A percentile compares a stretch with the other conserved stretches of the same genome.
Conservation (phyloP, 2,797 vertebrate species). For the Gobio occitaniae region DNA sequence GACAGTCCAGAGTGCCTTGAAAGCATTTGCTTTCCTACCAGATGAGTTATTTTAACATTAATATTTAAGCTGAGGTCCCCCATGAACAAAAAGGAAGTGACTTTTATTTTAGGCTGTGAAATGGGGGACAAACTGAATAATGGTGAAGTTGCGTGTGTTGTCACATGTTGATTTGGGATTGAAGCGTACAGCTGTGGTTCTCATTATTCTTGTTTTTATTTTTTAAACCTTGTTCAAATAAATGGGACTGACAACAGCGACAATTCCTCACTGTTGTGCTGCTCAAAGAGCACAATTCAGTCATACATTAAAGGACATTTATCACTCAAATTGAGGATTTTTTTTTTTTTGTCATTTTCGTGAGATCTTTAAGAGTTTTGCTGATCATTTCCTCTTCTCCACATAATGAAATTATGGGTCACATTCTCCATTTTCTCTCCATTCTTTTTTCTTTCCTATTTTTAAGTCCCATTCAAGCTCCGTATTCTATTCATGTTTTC, state of each 20-base stretch:
- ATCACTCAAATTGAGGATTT: not conserved
- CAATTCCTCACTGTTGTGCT: not conserved
- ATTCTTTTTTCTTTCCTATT: slow-evolving; percentile 31
- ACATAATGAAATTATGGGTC: not conserved
- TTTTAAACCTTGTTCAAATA: not conserved
- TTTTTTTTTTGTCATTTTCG: not conserved
- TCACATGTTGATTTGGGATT: not conserved
- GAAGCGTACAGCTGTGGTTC: not conserved
- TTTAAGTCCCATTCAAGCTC: not conserved
- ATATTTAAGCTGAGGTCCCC: not conserved
- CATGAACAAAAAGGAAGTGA: not conserved
- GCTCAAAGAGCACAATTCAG: not conserved
- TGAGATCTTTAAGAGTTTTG: not conserved
- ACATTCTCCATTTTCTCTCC: not conserved
- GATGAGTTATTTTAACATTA: slow-evolving; percentile 29
- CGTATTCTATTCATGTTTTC: slow-evolving; percentile 58
- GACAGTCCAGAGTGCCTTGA: slow-evolving; percentile 13
- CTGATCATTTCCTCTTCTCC: not conserved
- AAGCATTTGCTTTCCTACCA: not conserved
- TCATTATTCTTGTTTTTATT: not conserved
- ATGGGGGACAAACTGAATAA: not conserved
- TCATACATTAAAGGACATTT: slow-evolving; percentile 22
- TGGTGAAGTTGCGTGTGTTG: not conserved
- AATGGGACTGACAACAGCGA: not conserved
- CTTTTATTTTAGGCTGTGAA: not conserved